These are phyloP conservation scores for Lordiphosa collinella DNA, from an alignment of 1,140 invertebrate species.

Conservation along the genomic window DNA sequence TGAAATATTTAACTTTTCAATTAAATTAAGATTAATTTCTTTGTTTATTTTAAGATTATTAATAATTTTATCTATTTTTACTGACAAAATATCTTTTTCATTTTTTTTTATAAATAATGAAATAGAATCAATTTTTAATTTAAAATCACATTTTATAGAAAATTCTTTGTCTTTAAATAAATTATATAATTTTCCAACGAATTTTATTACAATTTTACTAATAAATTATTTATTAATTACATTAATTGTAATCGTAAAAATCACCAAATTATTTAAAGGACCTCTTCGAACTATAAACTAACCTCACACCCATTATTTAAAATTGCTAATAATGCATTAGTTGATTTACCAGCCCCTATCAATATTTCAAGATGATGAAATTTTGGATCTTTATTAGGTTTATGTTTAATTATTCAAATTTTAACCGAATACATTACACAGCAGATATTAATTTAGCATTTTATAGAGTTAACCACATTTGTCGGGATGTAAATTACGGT, in stretches of 20 bases:
- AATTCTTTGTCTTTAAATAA: slow-evolving; percentile 79
- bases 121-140: slow-evolving; percentile 33
- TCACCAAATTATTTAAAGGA: slow-evolving; percentile 78
- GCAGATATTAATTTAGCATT: slow-evolving; percentile 82
- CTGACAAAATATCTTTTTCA: slow-evolving; percentile 22
- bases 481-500: slow-evolving; percentile 81
- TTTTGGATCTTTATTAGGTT: slow-evolving; percentile 80
- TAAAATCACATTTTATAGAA: slow-evolving; percentile 50
- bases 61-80: slow-evolving; percentile 11
- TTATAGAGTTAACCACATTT: slow-evolving; percentile 81
- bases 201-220: slow-evolving; percentile 79
- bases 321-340: slow-evolving; percentile 80
- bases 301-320: slow-evolving; percentile 31
- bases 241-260: slow-evolving; percentile 80
- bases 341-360: slow-evolving; percentile 81
- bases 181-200: slow-evolving; percentile 79
- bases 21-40: slow-evolving; percentile 44
- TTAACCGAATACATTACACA: slow-evolving; percentile 82
- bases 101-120: slow-evolving; percentile 35
- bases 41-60: slow-evolving; percentile 5
- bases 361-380: slow-evolving; percentile 80
- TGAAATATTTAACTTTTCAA: slow-evolving; percentile 80
- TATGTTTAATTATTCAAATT: slow-evolving; percentile 83
- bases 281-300: slow-evolving; percentile 80
- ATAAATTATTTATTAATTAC: slow-evolving; percentile 81